Evolutionary conservation across 1,140 invertebrate genomes (phyloP).

Genomic region (Bombus cullumanus): DNA sequence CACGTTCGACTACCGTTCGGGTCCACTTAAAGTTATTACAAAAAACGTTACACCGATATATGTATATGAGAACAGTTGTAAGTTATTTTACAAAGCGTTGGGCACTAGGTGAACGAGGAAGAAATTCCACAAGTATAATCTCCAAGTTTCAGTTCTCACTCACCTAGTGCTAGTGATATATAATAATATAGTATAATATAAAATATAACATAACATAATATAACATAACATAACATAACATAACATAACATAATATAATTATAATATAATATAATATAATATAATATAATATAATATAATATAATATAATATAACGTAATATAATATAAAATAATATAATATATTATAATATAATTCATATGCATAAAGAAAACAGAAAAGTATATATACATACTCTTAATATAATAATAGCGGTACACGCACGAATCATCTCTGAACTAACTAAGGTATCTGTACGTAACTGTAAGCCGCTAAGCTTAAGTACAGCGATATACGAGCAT

Average conservation of each 20-base stretch:
- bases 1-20: slow-evolving; percentile 75
- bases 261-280: not conserved
- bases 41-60: slow-evolving; percentile 50
- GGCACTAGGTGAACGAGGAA: slow-evolving; percentile 46
- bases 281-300: not conserved
- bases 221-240: not conserved
- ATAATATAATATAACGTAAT: not conserved
- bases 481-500: slow-evolving; percentile 15
- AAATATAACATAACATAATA: not conserved
- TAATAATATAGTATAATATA: not conserved
- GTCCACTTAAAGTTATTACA: slow-evolving; percentile 76
- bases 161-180: slow-evolving; percentile 61
- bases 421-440: slow-evolving; percentile 38
- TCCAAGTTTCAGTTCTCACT: slow-evolving; percentile 54
- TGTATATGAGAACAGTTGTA: slow-evolving; percentile 58
- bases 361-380: not conserved
- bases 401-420: slow-evolving; percentile 25
- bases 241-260: not conserved
- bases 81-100: slow-evolving; percentile 61
- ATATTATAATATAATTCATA: slow-evolving; percentile 1
- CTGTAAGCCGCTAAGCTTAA: slow-evolving; percentile 31
- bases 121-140: slow-evolving; percentile 11
- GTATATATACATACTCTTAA: slow-evolving; percentile 19
- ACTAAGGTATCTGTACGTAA: slow-evolving; percentile 41
- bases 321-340: not conserved